Percentiles rank a stretch among this genome's conserved stretches.
Conservation (phyloP, 2,797 vertebrate genomes). For the Micromesistius poutassou region DNA sequence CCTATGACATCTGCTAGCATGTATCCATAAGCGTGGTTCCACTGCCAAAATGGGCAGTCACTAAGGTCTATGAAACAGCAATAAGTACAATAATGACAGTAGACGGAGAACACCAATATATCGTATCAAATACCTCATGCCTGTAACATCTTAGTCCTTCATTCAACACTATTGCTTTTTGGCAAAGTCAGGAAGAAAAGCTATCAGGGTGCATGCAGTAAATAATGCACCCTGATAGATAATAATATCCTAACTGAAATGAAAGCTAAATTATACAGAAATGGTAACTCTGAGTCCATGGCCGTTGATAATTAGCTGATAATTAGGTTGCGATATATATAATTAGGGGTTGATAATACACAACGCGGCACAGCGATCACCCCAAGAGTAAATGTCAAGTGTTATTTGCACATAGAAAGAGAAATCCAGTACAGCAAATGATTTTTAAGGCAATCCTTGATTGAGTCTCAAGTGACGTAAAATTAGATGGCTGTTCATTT, state of each 20-base stretch:
- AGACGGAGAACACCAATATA: not conserved
- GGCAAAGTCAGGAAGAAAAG: conserved; percentile 13
- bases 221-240: too few relatives aligned
- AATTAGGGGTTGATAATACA: not conserved
- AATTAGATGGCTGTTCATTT: not conserved
- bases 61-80: not conserved
- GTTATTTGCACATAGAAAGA: not conserved
- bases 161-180: not conserved
- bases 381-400: not conserved
- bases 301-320: not conserved
- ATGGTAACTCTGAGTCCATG: not conserved
- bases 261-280: not conserved
- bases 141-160: conserved; percentile 9
- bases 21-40: not conserved
- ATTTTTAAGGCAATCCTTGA: not conserved
- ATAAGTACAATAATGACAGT: not conserved
- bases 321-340: not conserved
- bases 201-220: not conserved
- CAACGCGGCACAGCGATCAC: not conserved
- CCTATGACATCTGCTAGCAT: not conserved
- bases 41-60: not conserved
- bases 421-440: not conserved
- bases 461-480: too few relatives aligned
- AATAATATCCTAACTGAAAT: not conserved
- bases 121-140: conserved; percentile 13